Evolutionary conservation across 2,888 invertebrate species (phyloP).

Genomic region (Stenolophus ochropezus): DNA sequence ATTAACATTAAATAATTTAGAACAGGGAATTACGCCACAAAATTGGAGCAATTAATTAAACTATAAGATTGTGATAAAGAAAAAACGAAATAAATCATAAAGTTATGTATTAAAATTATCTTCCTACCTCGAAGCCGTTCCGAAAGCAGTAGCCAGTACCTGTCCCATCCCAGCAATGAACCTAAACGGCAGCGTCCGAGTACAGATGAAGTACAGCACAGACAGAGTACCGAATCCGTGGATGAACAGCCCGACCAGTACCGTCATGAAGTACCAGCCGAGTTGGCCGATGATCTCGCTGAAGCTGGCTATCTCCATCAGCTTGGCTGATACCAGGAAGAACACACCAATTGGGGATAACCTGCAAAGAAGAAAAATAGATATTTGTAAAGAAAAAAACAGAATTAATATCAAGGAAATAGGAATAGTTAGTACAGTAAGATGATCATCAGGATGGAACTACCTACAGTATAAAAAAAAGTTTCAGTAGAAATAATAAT

Average conservation of each 20-base stretch:
- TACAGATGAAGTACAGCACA: constrained; percentile 87
- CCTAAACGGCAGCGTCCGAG: constrained; percentile 87
- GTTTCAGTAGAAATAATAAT: too few species aligned
- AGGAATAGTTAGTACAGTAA: too few species aligned
- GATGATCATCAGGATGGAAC: too few species aligned
- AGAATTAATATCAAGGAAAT: too few species aligned
- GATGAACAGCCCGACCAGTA: constrained; percentile 90
- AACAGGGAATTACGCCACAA: too few species aligned
- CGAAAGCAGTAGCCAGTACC: constrained; percentile 96
- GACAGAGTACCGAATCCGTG: constrained; percentile 96
- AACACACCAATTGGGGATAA: constrained; percentile 92
- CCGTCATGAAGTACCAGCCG: constrained; percentile 95
- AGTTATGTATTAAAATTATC: background rate
- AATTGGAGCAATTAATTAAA: too few species aligned
- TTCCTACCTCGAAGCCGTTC: constrained; percentile 90
- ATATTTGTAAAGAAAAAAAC: too few species aligned
- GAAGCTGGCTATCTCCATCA: constrained; percentile 92
- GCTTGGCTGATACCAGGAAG: constrained; percentile 92
- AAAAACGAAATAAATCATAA: too few species aligned
- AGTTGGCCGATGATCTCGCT: constrained; percentile 88
- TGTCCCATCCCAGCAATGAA: constrained; percentile 90
- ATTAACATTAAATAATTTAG: too few species aligned
- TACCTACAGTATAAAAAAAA: too few species aligned
- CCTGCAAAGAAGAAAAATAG: constrained; percentile 74
- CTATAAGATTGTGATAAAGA: too few species aligned